phyloP scores from a whole-genome alignment of 2,888 invertebrate genomes.

The Tenthredo mesomela region DNA sequence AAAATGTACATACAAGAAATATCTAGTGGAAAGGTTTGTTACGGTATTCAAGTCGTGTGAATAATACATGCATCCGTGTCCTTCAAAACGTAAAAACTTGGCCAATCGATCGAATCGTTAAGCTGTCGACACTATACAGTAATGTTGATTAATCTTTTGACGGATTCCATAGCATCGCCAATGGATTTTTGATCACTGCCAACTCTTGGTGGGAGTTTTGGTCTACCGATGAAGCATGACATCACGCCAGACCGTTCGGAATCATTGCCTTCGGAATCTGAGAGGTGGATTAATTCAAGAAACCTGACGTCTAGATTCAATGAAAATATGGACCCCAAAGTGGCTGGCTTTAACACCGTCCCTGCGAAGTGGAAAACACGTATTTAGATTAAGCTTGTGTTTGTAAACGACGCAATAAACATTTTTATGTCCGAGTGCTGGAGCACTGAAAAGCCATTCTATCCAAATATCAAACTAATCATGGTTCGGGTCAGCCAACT shows the following conservation, averaged over 20 bases:
- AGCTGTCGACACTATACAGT: constrained; percentile 1
- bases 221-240: background rate
- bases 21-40: background rate
- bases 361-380: background rate
- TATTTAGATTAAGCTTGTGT: background rate
- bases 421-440: background rate
- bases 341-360: background rate
- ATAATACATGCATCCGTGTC: constrained; percentile 2
- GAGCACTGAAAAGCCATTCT: background rate
- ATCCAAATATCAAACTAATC: background rate
- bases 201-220: constrained; percentile 6
- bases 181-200: constrained; percentile 28
- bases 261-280: constrained; percentile 1
- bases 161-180: constrained; percentile 22
- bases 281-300: background rate
- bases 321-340: background rate
- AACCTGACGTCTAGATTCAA: background rate
- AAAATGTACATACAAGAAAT: background rate
- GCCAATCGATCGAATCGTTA: constrained; percentile 21
- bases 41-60: background rate
- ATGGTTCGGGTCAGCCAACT: background rate
- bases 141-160: constrained; percentile 28
- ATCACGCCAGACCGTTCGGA: constrained; percentile 9
- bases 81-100: background rate
- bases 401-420: background rate